Evolutionary conservation across 2,113 vertebrate genomes (phyloP).

Genomic region (rat (Rattus norvegicus)): DNA sequence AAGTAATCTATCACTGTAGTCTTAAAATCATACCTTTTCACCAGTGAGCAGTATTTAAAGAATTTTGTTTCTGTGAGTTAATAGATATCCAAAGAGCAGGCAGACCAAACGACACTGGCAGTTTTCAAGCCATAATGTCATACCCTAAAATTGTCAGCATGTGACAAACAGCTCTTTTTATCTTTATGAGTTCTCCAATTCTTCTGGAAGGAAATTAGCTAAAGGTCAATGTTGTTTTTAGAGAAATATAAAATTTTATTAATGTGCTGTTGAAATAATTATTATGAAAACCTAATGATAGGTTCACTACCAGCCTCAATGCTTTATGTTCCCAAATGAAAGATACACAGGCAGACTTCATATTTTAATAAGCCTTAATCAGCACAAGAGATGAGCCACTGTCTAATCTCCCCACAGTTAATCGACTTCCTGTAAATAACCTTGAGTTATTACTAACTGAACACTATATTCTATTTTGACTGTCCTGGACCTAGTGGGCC

Average conservation of each 20-base stretch:
- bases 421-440: too few relatives aligned
- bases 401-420: too few relatives aligned
- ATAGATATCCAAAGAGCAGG: background rate
- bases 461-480: too few relatives aligned
- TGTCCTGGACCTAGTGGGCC: too few relatives aligned
- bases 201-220: conserved; percentile 9
- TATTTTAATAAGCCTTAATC: too few relatives aligned
- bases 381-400: too few relatives aligned
- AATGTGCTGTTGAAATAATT: too few relatives aligned
- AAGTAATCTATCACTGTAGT: background rate
- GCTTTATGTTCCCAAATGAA: too few relatives aligned
- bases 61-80: background rate
- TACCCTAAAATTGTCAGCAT: background rate
- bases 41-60: background rate
- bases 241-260: conserved; percentile 42
- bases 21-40: background rate
- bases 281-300: too few relatives aligned
- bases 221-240: conserved; percentile 36
- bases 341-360: too few relatives aligned
- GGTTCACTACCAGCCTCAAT: too few relatives aligned
- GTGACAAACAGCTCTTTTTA: background rate
- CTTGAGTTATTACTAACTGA: too few relatives aligned
- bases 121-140: background rate
- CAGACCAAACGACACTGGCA: background rate
- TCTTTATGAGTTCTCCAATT: conserved; percentile 8